Evolutionary conservation across 2,113 vertebrate genomes (phyloP).

Genomic region (Mormoops blainvillei): DNA sequence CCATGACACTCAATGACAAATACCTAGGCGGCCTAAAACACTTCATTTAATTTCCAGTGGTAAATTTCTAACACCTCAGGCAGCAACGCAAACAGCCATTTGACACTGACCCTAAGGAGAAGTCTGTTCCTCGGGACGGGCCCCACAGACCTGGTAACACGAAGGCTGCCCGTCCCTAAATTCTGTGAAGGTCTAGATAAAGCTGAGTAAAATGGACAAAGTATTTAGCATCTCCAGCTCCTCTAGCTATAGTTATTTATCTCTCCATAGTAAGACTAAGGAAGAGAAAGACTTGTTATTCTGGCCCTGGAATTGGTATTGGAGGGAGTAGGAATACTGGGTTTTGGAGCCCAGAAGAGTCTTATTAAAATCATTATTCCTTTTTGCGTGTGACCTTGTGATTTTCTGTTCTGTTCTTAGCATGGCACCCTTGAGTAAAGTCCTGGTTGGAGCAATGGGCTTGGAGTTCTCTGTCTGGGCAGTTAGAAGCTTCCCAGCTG

Average conservation of each 20-base stretch:
- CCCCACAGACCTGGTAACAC: background rate
- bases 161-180: background rate
- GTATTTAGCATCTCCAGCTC: background rate
- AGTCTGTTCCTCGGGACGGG: background rate
- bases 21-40: background rate
- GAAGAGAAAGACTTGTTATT: background rate
- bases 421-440: background rate
- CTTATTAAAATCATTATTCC: background rate
- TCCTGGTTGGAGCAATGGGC: background rate
- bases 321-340: background rate
- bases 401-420: background rate
- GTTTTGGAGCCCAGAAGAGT: background rate
- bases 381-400: background rate
- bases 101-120: background rate
- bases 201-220: background rate
- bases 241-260: background rate
- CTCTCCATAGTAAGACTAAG: background rate
- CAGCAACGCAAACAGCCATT: background rate
- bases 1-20: background rate
- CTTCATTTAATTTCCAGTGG: background rate
- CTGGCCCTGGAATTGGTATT: background rate
- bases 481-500: background rate
- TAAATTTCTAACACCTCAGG: background rate
- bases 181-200: background rate
- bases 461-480: background rate